Evolutionary conservation across 1,140 invertebrate species (phyloP).

Genomic region (Odontomachus brunneus): DNA sequence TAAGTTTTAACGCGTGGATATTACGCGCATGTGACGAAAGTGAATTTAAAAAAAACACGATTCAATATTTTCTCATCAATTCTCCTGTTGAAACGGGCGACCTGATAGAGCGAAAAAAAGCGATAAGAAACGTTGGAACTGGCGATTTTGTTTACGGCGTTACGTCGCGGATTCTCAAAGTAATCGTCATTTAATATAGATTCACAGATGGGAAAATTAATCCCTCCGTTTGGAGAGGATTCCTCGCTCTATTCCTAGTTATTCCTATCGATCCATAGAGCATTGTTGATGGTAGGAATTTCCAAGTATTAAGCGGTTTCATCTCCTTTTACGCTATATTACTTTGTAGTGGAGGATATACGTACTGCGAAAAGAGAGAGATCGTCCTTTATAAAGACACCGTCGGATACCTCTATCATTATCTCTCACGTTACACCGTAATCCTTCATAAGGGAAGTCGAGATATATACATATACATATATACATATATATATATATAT

Average conservation of each 20-base stretch:
- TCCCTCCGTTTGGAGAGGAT: no score
- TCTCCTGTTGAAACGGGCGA: no score
- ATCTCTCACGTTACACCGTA: not conserved
- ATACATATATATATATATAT: no score
- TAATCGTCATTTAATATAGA: not conserved
- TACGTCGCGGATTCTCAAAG: not conserved
- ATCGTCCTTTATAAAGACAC: not conserved
- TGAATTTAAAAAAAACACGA: no score
- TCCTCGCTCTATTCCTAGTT: no score
- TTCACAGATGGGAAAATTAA: no score
- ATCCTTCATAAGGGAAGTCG: not conserved
- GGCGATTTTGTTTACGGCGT: no score
- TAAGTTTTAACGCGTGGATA: not conserved
- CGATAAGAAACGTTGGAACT: not conserved
- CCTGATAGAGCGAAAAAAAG: not conserved
- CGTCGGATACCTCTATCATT: not conserved
- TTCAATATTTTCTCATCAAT: no score
- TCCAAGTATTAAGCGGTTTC: not conserved
- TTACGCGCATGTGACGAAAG: no score
- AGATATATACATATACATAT: no score
- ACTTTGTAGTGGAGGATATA: not conserved
- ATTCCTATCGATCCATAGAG: not conserved
- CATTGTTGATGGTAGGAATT: not conserved
- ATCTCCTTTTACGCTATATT: slow-evolving; percentile 1
- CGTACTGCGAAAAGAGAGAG: not conserved